A percentile compares a stretch with the other conserved stretches of the same genome.
Conservation (phyloP, 2,113 vertebrate genomes). For the Trogon melanurus region DNA sequence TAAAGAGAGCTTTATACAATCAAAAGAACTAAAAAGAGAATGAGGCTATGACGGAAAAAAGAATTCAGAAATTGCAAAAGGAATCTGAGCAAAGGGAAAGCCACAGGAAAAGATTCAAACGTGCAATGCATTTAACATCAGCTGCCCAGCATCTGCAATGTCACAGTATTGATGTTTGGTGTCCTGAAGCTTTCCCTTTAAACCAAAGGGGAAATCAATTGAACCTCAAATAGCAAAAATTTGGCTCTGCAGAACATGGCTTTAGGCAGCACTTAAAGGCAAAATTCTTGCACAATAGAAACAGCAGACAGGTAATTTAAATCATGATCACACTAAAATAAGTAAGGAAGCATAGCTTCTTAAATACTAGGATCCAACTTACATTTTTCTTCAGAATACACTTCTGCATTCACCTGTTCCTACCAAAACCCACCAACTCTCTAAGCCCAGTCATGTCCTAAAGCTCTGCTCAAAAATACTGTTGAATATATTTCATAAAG, state of each 20-base stretch:
- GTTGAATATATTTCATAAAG: neutral
- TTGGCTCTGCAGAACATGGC: neutral
- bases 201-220: slow-evolving; percentile 46
- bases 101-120: slow-evolving; percentile 23
- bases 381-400: neutral
- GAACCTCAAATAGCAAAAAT: slow-evolving; percentile 24
- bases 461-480: neutral
- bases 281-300: slow-evolving; percentile 15
- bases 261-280: neutral
- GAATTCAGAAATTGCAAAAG: slow-evolving; percentile 20
- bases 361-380: neutral
- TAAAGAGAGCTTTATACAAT: neutral
- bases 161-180: slow-evolving; percentile 58
- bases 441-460: neutral
- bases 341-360: neutral
- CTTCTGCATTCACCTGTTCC: neutral
- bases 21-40: neutral
- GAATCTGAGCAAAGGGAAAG: neutral
- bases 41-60: neutral
- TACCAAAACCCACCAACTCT: neutral
- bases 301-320: neutral
- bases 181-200: slow-evolving; percentile 46
- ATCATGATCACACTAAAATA: neutral
- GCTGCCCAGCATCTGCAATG: slow-evolving; percentile 44
- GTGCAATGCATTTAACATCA: slow-evolving; percentile 39